Percentiles rank a stretch among this genome's conserved stretches.
Conservation (phyloP, 2,113 vertebrate genomes). For the Sardina pilchardus region DNA sequence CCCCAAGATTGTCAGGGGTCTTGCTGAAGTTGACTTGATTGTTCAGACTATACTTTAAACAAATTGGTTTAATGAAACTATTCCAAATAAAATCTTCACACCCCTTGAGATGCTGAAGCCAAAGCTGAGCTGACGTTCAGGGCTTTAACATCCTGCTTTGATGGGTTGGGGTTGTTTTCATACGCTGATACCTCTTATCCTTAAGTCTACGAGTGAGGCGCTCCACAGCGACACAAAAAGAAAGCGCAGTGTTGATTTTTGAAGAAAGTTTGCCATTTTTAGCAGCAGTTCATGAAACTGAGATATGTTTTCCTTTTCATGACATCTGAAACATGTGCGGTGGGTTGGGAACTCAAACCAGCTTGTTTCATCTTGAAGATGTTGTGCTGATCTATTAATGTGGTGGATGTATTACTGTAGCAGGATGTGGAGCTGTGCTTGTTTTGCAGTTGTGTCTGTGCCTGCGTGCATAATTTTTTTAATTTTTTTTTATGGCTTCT, state of each 20-base stretch:
- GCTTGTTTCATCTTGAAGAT: not conserved
- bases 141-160: conserved; percentile 61
- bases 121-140: conserved; percentile 57
- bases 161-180: conserved; percentile 58
- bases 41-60: conserved; percentile 41
- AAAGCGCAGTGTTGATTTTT: conserved; percentile 45
- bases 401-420: not conserved
- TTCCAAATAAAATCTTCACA: conserved; percentile 72
- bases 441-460: not conserved
- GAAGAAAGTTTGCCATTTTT: not conserved
- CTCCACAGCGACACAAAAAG: conserved; percentile 27
- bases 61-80: conserved; percentile 70
- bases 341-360: not conserved
- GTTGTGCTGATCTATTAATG: conserved; percentile 6
- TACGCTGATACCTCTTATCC: not conserved
- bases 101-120: conserved; percentile 60
- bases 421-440: not conserved
- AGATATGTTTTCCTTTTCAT: not conserved
- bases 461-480: not conserved
- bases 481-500: not conserved
- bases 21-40: not conserved
- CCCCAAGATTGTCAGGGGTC: conserved; percentile 24
- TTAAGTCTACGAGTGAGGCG: not conserved
- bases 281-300: not conserved
- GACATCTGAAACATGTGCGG: not conserved